Evolutionary conservation across 1,140 invertebrate genomes (phyloP).

Genomic region (Drosophila equinoxialis): DNA sequence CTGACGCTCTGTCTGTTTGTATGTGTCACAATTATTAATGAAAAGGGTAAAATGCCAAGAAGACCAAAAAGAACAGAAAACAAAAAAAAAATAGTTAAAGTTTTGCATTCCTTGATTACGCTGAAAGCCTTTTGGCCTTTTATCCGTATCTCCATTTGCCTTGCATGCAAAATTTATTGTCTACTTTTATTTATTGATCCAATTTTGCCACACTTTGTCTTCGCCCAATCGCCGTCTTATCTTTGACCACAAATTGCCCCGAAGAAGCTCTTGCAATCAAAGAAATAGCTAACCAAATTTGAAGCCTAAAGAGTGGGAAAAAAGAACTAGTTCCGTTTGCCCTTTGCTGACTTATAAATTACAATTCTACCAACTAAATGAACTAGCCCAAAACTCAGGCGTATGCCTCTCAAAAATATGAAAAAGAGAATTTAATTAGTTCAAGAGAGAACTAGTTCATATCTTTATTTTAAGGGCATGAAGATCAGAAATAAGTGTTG

Average conservation of each 20-base stretch:
- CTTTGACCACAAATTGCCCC: constrained; percentile 43
- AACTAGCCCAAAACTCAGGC: no score
- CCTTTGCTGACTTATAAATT: background rate
- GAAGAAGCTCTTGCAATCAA: no score
- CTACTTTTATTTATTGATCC: constrained; percentile 61
- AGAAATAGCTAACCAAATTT: constrained; percentile 10
- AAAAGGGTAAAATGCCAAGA: constrained; percentile 25
- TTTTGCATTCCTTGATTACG: constrained; percentile 5
- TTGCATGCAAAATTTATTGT: constrained; percentile 66
- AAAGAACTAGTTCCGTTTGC: background rate
- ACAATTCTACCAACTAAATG: no score
- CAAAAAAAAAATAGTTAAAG: background rate
- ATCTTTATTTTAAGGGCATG: no score
- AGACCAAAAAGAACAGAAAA: constrained; percentile 16
- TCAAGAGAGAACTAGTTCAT: no score
- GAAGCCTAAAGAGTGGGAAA: background rate
- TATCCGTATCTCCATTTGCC: constrained; percentile 42
- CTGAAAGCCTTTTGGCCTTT: constrained; percentile 15
- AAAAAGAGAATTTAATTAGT: no score
- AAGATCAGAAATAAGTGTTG: no score
- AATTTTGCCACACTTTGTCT: constrained; percentile 15
- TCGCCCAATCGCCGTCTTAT: constrained; percentile 21
- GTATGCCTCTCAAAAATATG: no score
- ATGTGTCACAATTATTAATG: constrained; percentile 69
- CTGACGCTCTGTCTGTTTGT: constrained; percentile 11